A percentile compares a stretch with the other conserved stretches of the same genome.
phyloP scores from a whole-genome alignment of 2,888 invertebrate genomes.

The Malthinus seriepunctatus region DNA sequence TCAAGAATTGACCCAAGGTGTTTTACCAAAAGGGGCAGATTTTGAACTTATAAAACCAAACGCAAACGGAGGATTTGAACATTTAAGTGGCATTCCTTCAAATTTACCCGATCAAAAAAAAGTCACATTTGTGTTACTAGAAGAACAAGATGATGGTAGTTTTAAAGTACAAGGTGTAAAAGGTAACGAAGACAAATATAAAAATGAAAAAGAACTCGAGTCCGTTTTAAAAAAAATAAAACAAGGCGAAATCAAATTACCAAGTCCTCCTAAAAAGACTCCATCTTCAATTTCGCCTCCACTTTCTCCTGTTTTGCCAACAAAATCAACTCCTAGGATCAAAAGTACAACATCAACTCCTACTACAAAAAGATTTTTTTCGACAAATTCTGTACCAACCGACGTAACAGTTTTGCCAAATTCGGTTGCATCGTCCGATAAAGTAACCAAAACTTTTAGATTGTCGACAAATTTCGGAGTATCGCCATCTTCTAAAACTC shows the following conservation, averaged over 20 bases:
- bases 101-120: slow-evolving; percentile 72
- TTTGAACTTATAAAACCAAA: slow-evolving; percentile 80
- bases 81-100: slow-evolving; percentile 64
- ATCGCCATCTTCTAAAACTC: neutral
- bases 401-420: slow-evolving; percentile 47
- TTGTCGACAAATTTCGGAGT: slow-evolving; percentile 20
- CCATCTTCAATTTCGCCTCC: neutral
- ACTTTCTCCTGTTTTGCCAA: neutral
- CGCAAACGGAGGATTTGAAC: slow-evolving; percentile 72
- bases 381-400: slow-evolving; percentile 25
- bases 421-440: slow-evolving; percentile 42
- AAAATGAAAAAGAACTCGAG: slow-evolving; percentile 76
- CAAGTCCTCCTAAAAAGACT: slow-evolving; percentile 59
- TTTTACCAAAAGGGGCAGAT: slow-evolving; percentile 77
- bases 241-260: slow-evolving; percentile 79
- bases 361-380: slow-evolving; percentile 4
- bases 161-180: slow-evolving; percentile 85
- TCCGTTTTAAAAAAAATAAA: slow-evolving; percentile 80
- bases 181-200: slow-evolving; percentile 73
- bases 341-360: slow-evolving; percentile 34
- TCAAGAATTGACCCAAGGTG: slow-evolving; percentile 78
- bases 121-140: slow-evolving; percentile 83
- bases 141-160: slow-evolving; percentile 84
- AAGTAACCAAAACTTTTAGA: slow-evolving; percentile 18
- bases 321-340: slow-evolving; percentile 27